phyloP scores from a whole-genome alignment of 2,888 invertebrate species.

The Cephus nigrinus region DNA sequence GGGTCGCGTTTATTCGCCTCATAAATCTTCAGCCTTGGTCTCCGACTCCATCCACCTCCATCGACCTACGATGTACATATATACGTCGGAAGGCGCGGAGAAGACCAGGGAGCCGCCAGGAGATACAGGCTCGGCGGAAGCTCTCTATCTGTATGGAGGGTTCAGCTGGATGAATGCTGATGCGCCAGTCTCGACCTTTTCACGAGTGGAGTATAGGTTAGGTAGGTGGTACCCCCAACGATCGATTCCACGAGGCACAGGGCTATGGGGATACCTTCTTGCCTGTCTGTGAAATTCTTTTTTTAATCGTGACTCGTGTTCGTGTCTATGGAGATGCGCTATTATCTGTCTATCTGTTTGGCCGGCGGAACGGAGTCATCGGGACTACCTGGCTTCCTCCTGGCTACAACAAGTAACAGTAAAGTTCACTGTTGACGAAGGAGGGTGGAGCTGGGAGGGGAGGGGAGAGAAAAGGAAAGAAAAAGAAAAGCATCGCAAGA shows the following conservation, averaged over 20 bases:
- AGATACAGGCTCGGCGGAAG: not conserved
- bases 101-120: not conserved
- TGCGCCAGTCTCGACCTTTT: not conserved
- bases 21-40: conserved; percentile 26
- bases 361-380: not conserved
- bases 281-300: not conserved
- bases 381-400: not conserved
- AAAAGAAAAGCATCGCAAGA: not conserved
- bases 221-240: not conserved
- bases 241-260: not conserved
- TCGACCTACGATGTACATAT: not conserved
- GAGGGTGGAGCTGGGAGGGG: not conserved
- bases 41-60: not conserved
- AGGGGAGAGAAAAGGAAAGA: not conserved
- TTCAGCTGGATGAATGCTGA: not conserved
- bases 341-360: not conserved
- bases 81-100: not conserved
- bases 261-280: not conserved
- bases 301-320: not conserved
- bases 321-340: not conserved
- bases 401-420: not conserved
- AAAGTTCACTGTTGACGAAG: not conserved
- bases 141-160: not conserved
- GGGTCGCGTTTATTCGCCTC: conserved; percentile 27
- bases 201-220: not conserved